Base-by-base conservation (phyloP, 2,113 vertebrate species). In the Melanerpes formicivorus region DNA sequence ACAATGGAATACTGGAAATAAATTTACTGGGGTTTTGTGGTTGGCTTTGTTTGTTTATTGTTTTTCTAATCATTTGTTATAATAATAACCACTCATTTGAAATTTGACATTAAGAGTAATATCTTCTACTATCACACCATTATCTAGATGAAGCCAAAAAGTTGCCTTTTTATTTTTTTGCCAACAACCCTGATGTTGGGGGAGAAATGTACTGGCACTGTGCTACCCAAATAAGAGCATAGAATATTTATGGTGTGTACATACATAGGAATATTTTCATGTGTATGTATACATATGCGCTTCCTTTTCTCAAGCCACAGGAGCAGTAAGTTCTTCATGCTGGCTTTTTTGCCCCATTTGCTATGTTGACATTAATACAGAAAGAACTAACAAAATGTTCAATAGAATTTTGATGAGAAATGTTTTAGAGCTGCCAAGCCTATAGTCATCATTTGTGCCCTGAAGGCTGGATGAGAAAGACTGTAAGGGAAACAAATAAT, bases 401-500 rank as follows among this genome's bases (percentile, higher is more conserved):
- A 73, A 40, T 11, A 23, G 67, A 29, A 0, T 6, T 67, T 59
- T 85, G 42, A 77, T 85, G 79, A 92, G 86, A 85, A 91, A 74
- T 73, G 34, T 88, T 76, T 71, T 76, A 66, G 67, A 64, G 15
- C 70, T 96, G 69, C 93, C 91, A 97, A 84, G 64, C 65, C 78
- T 29, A 11, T 44, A 87, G 42, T 90, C 12, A 66, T 81, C 12
- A 66, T 81, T 92, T 78, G 27, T 84, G 32, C 77, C 70, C 80
- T 81, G 44, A 91, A 75, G 72, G 37, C 37, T 93, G 52, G 64
- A 89, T 88, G 80, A 81, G 93, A 90, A 88, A 67, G 44, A 93
- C 66, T 93, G 76, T 88, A 66, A 94, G 70, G 93, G 88, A 96
- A 90, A 94, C 94, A 92, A 80, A 74, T 78, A 90, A 48, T 67